These are phyloP conservation scores for Sphaerodactylus townsendi DNA, from an alignment of 2,113 vertebrate species.

Conservation along the genomic window DNA sequence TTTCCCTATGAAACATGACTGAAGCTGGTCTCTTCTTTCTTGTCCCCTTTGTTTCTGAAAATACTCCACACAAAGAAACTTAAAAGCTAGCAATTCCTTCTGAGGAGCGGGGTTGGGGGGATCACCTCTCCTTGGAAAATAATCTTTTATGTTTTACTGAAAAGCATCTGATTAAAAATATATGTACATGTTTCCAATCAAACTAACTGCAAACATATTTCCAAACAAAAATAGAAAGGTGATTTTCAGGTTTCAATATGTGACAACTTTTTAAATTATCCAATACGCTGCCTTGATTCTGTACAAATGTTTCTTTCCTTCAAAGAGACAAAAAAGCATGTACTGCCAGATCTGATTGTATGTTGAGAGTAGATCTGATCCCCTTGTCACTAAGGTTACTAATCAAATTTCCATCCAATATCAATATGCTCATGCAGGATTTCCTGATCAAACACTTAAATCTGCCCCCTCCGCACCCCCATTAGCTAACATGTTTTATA, in stretches of 20 bases:
- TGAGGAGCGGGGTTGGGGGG: neutral
- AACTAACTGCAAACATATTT: constrained; percentile 79
- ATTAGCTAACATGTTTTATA: constrained; percentile 96
- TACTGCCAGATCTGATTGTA: constrained; percentile 88
- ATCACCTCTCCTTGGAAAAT: neutral
- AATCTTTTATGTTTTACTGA: constrained; percentile 10
- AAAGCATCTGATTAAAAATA: constrained; percentile 21
- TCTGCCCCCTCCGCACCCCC: constrained; percentile 81
- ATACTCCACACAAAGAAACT: neutral
- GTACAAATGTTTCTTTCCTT: constrained; percentile 83
- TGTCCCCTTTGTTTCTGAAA: constrained; percentile 4
- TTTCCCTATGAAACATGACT: neutral
- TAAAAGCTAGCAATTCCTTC: constrained; percentile 19
- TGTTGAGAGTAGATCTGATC: constrained; percentile 82
- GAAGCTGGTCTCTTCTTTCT: neutral
- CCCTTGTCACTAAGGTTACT: constrained; percentile 90
- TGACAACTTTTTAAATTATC: constrained; percentile 76
- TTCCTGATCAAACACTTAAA: constrained; percentile 91
- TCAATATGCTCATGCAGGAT: constrained; percentile 85
- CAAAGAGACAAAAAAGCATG: constrained; percentile 82
- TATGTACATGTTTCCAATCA: constrained; percentile 22
- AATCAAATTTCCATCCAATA: constrained; percentile 95
- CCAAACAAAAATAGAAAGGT: constrained; percentile 75
- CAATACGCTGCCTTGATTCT: constrained; percentile 78
- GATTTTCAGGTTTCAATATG: constrained; percentile 74